Evolutionary conservation across 2,797 vertebrate species (phyloP), one percentile per base, ranked within the genome.

Genomic region (Chelon labrosus): DNA sequence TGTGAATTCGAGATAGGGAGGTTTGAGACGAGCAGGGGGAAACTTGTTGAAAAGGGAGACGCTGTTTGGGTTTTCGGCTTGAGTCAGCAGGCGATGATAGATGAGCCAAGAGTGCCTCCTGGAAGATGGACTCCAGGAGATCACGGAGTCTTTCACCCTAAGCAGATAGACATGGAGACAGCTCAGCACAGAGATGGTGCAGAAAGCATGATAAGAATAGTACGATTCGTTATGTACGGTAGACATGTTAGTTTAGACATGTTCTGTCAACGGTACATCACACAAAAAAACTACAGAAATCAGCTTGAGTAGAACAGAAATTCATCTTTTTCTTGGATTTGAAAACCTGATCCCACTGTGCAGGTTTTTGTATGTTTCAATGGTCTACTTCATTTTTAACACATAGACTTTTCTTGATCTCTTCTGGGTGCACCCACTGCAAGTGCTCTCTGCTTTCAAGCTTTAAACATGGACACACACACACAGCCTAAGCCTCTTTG

Each of bases 11-110:
- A 46, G 58, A 44, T 20, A 38, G 69, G 46, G 46, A 51, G 53
- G 57, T 27, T 19, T 22, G 67, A 63, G 69, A 62, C 1, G 27
- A 72, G 63, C 1, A 22, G 7, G 14, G 64, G 63, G 61, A 73
- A 80, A 78, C 69, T 83, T 63, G 62, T 78, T 63, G 41, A 60
- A 52, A 70, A 27, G 11, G 1, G 25, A 74, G 27, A 54, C 49
- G 37, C n/a, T 65, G 64, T 75, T 73, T 62, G 47, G 31, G 56
- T 75, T 78, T 78, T 60, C n/a, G 70, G 65, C 70, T 55, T 53
- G 73, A 87, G 84, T 81, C 77, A 60, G 62, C 83, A 78, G 74
- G 82, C 79, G 25, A 25, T 93, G 91, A 93, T 85, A 69, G 87
- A 91, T 85, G 89, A 91, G 79, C 59, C 72, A 54, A 60, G 75